Base-by-base conservation (phyloP, 2,888 invertebrate species). In the Drosophila percnosoma region DNA sequence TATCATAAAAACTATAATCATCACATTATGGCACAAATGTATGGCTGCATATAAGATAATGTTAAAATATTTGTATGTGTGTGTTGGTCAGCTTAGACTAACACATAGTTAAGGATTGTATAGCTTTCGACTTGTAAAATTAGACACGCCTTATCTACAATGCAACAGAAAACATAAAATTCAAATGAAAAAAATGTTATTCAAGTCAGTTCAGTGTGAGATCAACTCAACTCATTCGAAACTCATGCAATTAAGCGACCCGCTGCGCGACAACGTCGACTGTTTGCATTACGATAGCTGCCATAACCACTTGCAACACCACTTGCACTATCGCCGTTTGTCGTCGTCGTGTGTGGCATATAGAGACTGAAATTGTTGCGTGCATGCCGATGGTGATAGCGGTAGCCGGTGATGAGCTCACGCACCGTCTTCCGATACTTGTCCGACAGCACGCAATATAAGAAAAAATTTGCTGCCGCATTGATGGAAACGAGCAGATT, bases 391-490 rank as follows among this genome's bases (percentile, higher is more conserved):
- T 83, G 83, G 24, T 87, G 84, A 71, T 91, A 91, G 0, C 90
- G 89, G 70, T 91, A 88, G n/a, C 93, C 92, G 8, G 91, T 91
- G 36, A 93, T 86, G 11, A 93, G 86, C 65, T 92, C 91, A 55
- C 92, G 90, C 21, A 92, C 92, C 60, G 96, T 96, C 80, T 94
- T 94, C 52, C 96, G 94, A 92, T 96, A 97, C 87, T 96, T 95
- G 89, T 95, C 95, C 77, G 96, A 96, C 90, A 97, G 94, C 53
- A 95, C 95, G 82, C 96, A 96, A 91, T 97, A 97, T 70, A 97
- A 94, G 80, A 97, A 93, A 92, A 97, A 97, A 93, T 97, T 97
- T 57, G 95, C 95, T 0, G 96, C 95, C 10, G 96, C 96, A 93
- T 97, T 96, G 66, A 96, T 93, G 67, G 95, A 94, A 29, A 95